Evolutionary conservation across 2,797 vertebrate genomes (phyloP).

Genomic region (Salarias fasciatus): DNA sequence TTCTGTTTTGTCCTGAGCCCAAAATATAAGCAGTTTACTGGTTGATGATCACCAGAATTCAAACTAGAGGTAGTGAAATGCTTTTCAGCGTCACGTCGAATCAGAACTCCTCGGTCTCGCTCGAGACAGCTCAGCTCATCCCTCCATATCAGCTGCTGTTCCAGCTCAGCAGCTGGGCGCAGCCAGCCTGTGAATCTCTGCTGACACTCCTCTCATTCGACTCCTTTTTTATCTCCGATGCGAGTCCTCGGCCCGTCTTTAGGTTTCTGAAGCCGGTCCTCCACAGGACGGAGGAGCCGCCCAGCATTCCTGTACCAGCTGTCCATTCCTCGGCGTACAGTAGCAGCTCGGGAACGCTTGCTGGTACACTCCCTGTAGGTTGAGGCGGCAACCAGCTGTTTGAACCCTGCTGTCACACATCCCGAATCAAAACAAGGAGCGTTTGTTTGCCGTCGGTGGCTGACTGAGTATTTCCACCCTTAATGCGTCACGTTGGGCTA

Average conservation of each 20-base stretch:
- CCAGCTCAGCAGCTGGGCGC: neutral
- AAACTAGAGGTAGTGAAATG: too few species aligned
- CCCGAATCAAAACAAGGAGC: conserved; percentile 19
- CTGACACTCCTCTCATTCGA: neutral
- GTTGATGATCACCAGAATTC: too few species aligned
- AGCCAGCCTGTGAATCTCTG: neutral
- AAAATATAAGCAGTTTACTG: too few species aligned
- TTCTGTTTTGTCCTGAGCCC: too few species aligned
- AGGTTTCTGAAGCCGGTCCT: conserved; percentile 4
- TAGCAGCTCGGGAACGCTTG: conserved; percentile 7
- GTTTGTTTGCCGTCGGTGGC: conserved; percentile 20
- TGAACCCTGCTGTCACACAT: conserved; percentile 7
- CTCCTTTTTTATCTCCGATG: neutral
- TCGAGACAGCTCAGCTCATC: neutral
- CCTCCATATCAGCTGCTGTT: neutral
- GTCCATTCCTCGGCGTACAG: conserved; percentile 37
- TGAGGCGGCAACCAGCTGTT: conserved; percentile 17
- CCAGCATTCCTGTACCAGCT: conserved; percentile 51
- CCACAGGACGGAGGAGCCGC: conserved; percentile 11
- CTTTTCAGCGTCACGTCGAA: too few species aligned
- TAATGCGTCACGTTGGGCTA: conserved; percentile 42
- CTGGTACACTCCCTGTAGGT: neutral
- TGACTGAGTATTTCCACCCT: conserved; percentile 16
- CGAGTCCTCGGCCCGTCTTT: conserved; percentile 3
- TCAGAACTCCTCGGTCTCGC: too few species aligned